These are phyloP conservation scores for Protobothrops mucrosquamatus DNA, from an alignment of 2,113 vertebrate genomes.

Conservation along the genomic window DNA sequence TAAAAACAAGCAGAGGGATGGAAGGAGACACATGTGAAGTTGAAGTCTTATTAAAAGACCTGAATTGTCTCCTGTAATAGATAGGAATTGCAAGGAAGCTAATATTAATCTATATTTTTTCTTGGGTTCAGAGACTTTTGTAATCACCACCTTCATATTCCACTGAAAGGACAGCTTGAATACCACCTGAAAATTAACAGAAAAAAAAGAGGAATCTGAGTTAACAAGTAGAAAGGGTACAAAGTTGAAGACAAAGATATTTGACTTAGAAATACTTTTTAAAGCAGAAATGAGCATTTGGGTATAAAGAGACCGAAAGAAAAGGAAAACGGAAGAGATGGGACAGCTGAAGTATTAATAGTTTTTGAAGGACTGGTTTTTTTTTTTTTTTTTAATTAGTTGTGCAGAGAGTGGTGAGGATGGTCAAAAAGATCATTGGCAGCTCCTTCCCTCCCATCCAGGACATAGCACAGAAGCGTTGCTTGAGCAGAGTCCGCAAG, in stretches of 20 bases:
- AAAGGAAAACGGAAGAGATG: accelerated
- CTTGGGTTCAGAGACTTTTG: neutral
- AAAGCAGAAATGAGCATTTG: neutral
- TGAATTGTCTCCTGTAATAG: constrained; percentile 3
- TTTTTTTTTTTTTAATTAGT: neutral
- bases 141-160: neutral
- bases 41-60: constrained; percentile 46
- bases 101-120: constrained; percentile 9
- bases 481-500: no score
- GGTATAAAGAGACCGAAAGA: neutral
- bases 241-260: accelerated
- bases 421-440: no score
- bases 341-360: neutral
- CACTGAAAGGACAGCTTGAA: neutral
- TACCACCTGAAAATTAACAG: neutral
- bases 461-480: no score
- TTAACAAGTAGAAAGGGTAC: neutral
- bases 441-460: no score
- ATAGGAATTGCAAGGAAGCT: neutral
- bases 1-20: constrained; percentile 34
- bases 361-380: neutral
- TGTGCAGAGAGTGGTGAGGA: neutral
- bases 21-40: neutral
- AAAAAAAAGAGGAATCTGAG: neutral
- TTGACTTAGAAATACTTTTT: neutral